These are phyloP conservation scores for Noctua janthe DNA, from an alignment of 2,888 invertebrate species.

Conservation along the genomic window DNA sequence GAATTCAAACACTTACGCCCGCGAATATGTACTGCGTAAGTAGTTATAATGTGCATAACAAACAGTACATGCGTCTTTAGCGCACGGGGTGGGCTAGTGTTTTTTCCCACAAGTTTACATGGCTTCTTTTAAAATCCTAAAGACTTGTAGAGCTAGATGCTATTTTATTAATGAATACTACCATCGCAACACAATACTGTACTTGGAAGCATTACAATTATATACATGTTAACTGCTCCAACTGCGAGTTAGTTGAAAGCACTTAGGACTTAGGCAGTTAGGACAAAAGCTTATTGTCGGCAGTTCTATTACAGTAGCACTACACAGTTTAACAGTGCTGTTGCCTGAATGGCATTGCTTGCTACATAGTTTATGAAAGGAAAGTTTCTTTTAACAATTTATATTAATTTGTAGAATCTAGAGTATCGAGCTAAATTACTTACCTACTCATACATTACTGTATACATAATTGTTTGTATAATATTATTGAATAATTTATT, in stretches of 20 bases:
- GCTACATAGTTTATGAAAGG: not conserved
- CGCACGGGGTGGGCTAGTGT: not conserved
- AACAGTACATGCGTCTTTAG: not conserved
- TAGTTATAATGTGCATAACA: not conserved
- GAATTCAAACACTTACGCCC: not conserved
- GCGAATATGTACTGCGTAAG: not conserved
- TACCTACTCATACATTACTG: too few species aligned
- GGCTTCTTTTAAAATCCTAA: not conserved
- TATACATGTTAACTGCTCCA: constrained; percentile 30
- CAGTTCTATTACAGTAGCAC: constrained; percentile 6
- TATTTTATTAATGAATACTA: constrained; percentile 14
- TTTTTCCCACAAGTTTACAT: not conserved
- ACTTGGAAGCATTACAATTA: constrained; percentile 29
- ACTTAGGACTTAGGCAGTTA: constrained; percentile 49
- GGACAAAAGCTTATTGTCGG: constrained; percentile 48
- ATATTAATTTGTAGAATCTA: not conserved
- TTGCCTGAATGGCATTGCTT: not conserved
- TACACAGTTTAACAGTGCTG: not conserved
- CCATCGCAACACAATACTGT: constrained; percentile 15
- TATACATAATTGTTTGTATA: too few species aligned
- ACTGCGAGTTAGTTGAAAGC: constrained; percentile 39
- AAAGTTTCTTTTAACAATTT: not conserved
- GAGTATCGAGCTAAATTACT: not conserved
- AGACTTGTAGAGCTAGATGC: not conserved
- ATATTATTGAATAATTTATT: too few species aligned